Evolutionary conservation across 2,797 vertebrate genomes (phyloP), one percentile per base, ranked within the genome.

Genomic region (Nothura maculosa): DNA sequence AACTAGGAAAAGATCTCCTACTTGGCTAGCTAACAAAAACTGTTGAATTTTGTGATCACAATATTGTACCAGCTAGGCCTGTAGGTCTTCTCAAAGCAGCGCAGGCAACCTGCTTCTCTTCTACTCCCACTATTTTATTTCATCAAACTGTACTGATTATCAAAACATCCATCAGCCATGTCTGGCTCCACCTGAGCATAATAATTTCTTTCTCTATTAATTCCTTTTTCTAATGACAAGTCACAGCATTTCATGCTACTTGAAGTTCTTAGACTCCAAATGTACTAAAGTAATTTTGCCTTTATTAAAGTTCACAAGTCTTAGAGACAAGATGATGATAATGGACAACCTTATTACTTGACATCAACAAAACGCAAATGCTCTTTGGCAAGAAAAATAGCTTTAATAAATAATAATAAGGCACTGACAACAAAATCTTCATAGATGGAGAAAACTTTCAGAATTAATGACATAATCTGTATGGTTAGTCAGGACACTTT

Each of bases 101-200:
- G 84, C 40, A 85, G 70, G 12, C 11, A 62, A 60, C 12, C 20
- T 40, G 40, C 40, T 40, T 40, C 40, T 42, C 40, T 70, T 63
- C 45, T 78, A 5, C 68, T 87, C 45, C 60, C 67, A 25, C 14
- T 42, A 11, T 54, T 96, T 84, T 90, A 88, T 87, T 90, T 85
- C 52, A 85, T 94, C 48, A 72, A 40, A 74, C 9, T 11, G 13
- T n/a, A 54, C 18, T 68, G 63, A 88, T 77, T 63, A 21, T 43
- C 40, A 74, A 70, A 86, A 90, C 61, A 61, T 57, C 61, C 13
- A 12, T 68, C 62, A 80, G 87, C 57, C 28, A 77, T 0, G 45
- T 85, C 84, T 94, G 72, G n/a, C 69, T 94, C 64, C 76, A 80
- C 34, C 66, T 89, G 90, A 92, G 38, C n/a, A 19, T 80, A 61